phyloP scores from a whole-genome alignment of 2,888 invertebrate species.

The Stenurella melanura region DNA sequence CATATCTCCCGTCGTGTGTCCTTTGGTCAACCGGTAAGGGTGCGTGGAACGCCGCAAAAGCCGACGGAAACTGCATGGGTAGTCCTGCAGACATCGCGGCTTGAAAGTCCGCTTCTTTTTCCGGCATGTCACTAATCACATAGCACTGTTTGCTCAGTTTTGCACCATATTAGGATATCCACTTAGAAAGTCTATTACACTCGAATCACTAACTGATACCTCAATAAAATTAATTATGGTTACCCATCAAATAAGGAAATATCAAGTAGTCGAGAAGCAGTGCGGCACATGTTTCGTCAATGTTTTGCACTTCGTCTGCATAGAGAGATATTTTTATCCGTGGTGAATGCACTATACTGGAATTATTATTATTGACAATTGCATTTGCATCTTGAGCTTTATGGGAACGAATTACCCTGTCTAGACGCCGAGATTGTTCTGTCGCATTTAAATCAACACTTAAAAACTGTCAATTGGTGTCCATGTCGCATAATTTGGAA shows the following conservation, averaged over 20 bases:
- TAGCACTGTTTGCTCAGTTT: slow-evolving; percentile 44
- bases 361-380: slow-evolving; percentile 27
- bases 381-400: slow-evolving; percentile 28
- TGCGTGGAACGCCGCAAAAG: slow-evolving; percentile 77
- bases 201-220: slow-evolving; percentile 15
- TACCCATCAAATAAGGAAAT: slow-evolving; percentile 19
- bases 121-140: slow-evolving; percentile 68
- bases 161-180: slow-evolving; percentile 12
- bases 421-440: slow-evolving; percentile 28
- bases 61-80: slow-evolving; percentile 72
- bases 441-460: slow-evolving; percentile 25
- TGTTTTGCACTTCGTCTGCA: slow-evolving; percentile 14
- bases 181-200: slow-evolving; percentile 4
- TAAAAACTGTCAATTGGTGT: slow-evolving; percentile 29
- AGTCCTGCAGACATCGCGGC: slow-evolving; percentile 72
- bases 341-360: neutral
- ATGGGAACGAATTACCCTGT: slow-evolving; percentile 24
- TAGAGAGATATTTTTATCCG: slow-evolving; percentile 13
- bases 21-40: slow-evolving; percentile 78
- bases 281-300: slow-evolving; percentile 2
- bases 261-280: slow-evolving; percentile 8
- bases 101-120: slow-evolving; percentile 71
- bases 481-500: slow-evolving; percentile 3
- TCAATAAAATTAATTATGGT: slow-evolving; percentile 1
- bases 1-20: slow-evolving; percentile 71